phyloP scores from a whole-genome alignment of 30 jellyfish, hydroid and myxozoan species.

The Turritopsis dohrnii region DNA sequence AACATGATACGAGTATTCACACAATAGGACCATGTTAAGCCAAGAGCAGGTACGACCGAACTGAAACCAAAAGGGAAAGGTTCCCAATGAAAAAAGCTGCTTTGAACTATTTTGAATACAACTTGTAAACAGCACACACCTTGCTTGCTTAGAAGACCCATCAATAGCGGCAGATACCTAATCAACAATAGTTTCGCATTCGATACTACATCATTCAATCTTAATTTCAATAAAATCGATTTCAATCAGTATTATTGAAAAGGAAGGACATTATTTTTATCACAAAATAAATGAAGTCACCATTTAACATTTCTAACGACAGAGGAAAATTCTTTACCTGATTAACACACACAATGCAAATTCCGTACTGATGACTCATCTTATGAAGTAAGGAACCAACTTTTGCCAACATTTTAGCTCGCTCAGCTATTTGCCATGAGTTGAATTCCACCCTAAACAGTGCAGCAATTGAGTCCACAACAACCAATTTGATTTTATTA shows the following conservation, averaged over 20 bases:
- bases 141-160: neutral
- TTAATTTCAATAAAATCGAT: no score
- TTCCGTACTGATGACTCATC: conserved; percentile 46
- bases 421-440: conserved; percentile 36
- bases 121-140: neutral
- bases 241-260: no score
- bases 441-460: conserved; percentile 82
- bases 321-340: no score
- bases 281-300: no score
- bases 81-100: neutral
- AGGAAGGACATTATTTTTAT: no score
- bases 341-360: conserved; percentile 68
- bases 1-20: conserved; percentile 75
- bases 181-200: neutral
- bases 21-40: conserved; percentile 87
- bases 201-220: no score
- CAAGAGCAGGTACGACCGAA: conserved; percentile 89
- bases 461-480: conserved; percentile 92
- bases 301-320: no score
- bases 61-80: conserved; percentile 1
- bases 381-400: conserved; percentile 53
- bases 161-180: neutral
- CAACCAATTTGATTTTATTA: conserved; percentile 51
- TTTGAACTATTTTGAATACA: neutral
- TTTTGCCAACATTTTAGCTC: conserved; percentile 57